Evolutionary conservation across 2,888 invertebrate genomes (phyloP).

Genomic region (Campopleginae sp.): DNA sequence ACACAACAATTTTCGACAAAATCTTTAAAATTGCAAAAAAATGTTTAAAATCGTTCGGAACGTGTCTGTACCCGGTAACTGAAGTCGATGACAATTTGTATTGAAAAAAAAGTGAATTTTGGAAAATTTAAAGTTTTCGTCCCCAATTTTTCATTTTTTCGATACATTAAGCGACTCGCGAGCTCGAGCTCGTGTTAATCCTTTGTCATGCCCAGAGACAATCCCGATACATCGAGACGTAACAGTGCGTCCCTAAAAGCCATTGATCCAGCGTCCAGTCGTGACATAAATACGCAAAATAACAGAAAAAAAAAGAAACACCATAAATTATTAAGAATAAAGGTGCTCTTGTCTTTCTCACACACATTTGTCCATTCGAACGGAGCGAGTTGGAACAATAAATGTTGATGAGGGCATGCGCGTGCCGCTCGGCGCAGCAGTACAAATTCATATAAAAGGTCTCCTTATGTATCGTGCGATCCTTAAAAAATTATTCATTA

Average conservation of each 20-base stretch:
- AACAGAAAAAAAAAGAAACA: constrained; percentile 16
- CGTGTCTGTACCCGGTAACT: too few species aligned
- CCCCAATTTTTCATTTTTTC: background rate
- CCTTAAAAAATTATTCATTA: constrained; percentile 59
- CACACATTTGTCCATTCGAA: constrained; percentile 2
- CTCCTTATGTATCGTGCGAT: constrained; percentile 61
- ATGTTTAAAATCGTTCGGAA: too few species aligned
- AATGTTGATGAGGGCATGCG: constrained; percentile 23
- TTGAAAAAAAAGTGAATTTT: too few species aligned
- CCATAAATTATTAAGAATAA: constrained; percentile 20
- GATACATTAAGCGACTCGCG: background rate
- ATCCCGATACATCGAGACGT: background rate
- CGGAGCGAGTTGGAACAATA: background rate
- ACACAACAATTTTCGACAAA: too few species aligned
- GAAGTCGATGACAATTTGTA: too few species aligned
- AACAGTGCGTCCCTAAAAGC: constrained; percentile 29
- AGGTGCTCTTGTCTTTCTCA: constrained; percentile 27
- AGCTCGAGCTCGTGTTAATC: background rate
- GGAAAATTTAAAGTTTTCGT: too few species aligned
- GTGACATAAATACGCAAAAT: background rate
- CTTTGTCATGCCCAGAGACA: background rate
- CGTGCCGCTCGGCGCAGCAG: constrained; percentile 51
- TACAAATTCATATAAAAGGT: constrained; percentile 70
- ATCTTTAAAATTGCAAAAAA: too few species aligned
- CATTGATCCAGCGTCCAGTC: constrained; percentile 29